phyloP scores from a whole-genome alignment of 2,113 vertebrate genomes.

The Myrmophylax atrothorax region DNA sequence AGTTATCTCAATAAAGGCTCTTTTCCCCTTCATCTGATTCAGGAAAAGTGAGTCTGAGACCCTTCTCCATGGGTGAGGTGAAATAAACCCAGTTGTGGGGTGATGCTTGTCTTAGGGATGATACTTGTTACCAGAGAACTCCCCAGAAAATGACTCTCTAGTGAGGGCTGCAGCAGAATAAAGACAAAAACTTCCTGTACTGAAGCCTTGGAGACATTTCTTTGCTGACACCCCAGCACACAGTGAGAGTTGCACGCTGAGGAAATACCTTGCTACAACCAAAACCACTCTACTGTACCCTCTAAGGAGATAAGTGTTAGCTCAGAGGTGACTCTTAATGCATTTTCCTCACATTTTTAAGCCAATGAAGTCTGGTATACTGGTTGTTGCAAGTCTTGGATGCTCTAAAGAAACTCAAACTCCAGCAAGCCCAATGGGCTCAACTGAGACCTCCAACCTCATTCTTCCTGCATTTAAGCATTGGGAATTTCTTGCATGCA shows the following conservation, averaged over 20 bases:
- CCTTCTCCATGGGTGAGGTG: neutral
- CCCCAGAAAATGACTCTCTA: neutral
- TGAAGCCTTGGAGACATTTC: neutral
- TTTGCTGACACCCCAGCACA: neutral
- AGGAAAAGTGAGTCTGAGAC: neutral
- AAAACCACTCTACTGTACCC: neutral
- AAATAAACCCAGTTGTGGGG: rapidly evolving
- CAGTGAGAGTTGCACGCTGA: neutral
- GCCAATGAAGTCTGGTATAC: no score
- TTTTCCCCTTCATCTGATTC: neutral
- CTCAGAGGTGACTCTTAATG: neutral
- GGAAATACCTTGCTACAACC: neutral
- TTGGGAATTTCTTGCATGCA: neutral
- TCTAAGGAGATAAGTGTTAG: neutral
- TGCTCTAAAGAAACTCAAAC: neutral
- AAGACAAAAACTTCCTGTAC: neutral
- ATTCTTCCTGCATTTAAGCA: neutral
- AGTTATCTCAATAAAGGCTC: neutral
- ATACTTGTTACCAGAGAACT: neutral
- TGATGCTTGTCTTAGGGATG: neutral
- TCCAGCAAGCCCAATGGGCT: neutral
- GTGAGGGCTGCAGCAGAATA: neutral
- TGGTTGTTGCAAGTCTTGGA: neutral
- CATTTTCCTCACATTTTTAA: neutral
- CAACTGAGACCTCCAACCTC: neutral